These are phyloP conservation scores for Gasteruption jaculator DNA, from an alignment of 2,888 invertebrate species.

Conservation along the genomic window DNA sequence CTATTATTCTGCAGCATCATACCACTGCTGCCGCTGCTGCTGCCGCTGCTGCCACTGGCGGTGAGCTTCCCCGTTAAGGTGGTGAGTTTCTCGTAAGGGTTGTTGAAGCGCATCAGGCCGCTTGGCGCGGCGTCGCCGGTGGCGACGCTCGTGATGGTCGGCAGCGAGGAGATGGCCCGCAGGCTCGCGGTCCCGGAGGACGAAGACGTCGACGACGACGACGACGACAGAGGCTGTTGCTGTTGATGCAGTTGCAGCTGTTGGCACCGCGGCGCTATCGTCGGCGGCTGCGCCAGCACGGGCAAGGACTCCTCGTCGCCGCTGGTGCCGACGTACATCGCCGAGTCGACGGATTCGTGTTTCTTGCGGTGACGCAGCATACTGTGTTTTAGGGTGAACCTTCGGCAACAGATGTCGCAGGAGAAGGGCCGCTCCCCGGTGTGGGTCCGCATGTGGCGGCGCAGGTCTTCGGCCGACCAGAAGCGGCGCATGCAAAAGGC, in stretches of 20 bases:
- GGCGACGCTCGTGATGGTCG: constrained; percentile 40
- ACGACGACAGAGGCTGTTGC: too few species aligned
- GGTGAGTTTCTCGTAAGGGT: constrained; percentile 43
- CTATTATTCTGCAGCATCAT: constrained; percentile 53
- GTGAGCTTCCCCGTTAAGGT: constrained; percentile 37
- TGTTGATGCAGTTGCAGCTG: constrained; percentile 28
- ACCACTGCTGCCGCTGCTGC: constrained; percentile 31
- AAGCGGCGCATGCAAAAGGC: constrained; percentile 91
- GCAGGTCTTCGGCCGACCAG: constrained; percentile 91
- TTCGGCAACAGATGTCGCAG: constrained; percentile 81
- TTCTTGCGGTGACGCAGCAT: constrained; percentile 92
- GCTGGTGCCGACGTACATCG: constrained; percentile 55
- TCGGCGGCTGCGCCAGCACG: constrained; percentile 32
- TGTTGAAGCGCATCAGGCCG: constrained; percentile 36
- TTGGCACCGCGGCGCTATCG: constrained; percentile 39
- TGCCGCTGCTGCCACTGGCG: constrained; percentile 33
- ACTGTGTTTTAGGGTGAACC: constrained; percentile 90
- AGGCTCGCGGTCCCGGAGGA: constrained; percentile 25
- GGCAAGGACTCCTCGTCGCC: constrained; percentile 55
- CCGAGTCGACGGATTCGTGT: constrained; percentile 64
- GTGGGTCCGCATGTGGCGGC: constrained; percentile 92
- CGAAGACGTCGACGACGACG: too few species aligned
- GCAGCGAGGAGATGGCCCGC: constrained; percentile 39
- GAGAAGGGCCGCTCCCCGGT: constrained; percentile 89
- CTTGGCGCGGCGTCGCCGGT: constrained; percentile 45